Conservation (phyloP, 2,888 invertebrate genomes). For the Polia nebulosa region DNA sequence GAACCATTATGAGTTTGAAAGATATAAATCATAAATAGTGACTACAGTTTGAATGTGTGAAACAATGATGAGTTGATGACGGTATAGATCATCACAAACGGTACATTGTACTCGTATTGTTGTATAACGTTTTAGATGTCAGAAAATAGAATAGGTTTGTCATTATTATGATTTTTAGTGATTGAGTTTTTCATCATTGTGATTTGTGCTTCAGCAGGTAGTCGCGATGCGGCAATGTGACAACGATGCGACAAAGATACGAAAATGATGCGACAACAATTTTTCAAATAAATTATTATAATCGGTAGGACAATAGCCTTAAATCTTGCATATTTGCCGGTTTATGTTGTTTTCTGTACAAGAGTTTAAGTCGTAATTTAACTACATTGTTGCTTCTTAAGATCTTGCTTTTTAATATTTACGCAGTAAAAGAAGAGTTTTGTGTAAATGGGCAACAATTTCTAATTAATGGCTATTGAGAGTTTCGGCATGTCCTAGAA, state of each 20-base stretch:
- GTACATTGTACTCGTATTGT: not conserved
- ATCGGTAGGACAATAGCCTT: not conserved
- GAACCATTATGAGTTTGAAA: not conserved
- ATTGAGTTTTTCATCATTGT: not conserved
- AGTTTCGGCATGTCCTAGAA: too few species aligned
- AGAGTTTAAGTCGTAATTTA: not conserved
- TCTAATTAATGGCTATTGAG: too few species aligned
- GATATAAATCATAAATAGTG: not conserved
- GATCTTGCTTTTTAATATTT: not conserved
- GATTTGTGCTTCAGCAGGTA: not conserved
- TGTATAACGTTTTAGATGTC: not conserved
- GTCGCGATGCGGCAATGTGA: not conserved
- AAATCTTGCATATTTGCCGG: not conserved
- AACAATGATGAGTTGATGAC: not conserved
- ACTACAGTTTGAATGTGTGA: too few species aligned
- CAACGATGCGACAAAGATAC: not conserved
- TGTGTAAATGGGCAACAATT: not conserved
- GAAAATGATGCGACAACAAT: not conserved
- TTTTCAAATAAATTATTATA: not conserved
- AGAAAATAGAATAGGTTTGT: not conserved
- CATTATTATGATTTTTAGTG: not conserved
- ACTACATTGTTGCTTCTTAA: constrained; percentile 2
- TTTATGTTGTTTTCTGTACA: not conserved
- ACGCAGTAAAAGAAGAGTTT: not conserved
- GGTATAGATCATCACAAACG: not conserved